Conservation (phyloP, 2,888 invertebrate species). For the Charanyca ferruginea region DNA sequence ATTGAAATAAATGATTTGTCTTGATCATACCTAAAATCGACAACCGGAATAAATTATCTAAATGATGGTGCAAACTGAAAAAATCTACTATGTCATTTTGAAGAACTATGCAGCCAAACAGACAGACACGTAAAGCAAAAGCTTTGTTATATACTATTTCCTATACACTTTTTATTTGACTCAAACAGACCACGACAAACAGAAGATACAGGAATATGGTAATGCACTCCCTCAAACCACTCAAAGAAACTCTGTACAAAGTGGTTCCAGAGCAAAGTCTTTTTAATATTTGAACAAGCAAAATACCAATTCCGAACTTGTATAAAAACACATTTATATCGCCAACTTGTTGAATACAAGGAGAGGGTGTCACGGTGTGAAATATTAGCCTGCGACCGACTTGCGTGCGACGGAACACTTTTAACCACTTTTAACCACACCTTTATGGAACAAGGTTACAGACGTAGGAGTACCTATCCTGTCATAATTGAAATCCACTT, state of each 20-base stretch:
- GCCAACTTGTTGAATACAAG: constrained; percentile 46
- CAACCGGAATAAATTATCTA: too few species aligned
- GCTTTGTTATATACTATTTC: too few species aligned
- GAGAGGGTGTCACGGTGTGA: constrained; percentile 33
- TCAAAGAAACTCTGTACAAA: neutral
- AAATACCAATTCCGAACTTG: constrained; percentile 39
- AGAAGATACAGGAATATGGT: neutral
- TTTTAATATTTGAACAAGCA: constrained; percentile 26
- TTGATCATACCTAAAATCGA: too few species aligned
- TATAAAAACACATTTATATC: constrained; percentile 36
- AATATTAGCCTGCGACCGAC: constrained; percentile 35
- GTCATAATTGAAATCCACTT: too few species aligned
- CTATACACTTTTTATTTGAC: too few species aligned
- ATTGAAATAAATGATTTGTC: too few species aligned
- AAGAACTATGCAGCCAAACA: too few species aligned
- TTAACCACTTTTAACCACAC: constrained; percentile 3
- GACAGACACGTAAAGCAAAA: too few species aligned
- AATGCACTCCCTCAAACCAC: neutral
- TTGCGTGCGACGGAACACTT: constrained; percentile 30
- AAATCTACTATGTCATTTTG: too few species aligned
- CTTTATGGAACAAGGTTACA: constrained; percentile 11
- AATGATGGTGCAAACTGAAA: too few species aligned
- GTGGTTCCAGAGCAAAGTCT: constrained; percentile 1
- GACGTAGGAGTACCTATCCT: too few species aligned
- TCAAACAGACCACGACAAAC: neutral